Base-by-base conservation (phyloP, 2,113 vertebrate genomes). In the Rhea americana region DNA sequence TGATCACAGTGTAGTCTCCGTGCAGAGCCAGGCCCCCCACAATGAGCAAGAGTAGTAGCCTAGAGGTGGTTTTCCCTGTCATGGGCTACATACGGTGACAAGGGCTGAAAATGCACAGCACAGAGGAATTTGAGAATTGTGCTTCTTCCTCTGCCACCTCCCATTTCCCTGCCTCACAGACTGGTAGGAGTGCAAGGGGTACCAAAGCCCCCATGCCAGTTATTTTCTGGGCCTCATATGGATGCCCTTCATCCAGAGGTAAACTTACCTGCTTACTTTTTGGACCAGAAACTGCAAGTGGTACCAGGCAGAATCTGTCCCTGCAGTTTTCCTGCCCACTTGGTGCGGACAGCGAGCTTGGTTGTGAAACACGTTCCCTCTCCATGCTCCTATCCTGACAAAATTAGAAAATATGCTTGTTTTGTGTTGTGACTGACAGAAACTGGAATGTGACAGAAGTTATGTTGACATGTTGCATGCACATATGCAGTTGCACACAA, bases 41-140 rank as follows among this genome's bases (percentile, higher is more conserved):
- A 30, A 90, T 71, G 88, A 95, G 58, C 92, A 26, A 15, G 88
- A 95, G 93, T 91, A 91, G 93, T 91, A 95, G 95, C 94, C 88
- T 91, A 79, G 92, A 91, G 91, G 91, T 82, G 71, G 80, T 91
- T 95, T 91, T 91, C 71, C 47, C 67, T 94, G 92, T 93, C 3
- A 0, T 25, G 59, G 78, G 75, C 87, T 91, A 26, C 85, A 18
- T 15, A 67, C 39, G 15, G 88, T 94, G 88, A 82, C 81, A 84
- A 61, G 71, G 90, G 82, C 80, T 73, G 83, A 85, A 95, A 93
- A 93, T 39, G 88, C 80, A 85, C 68, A 58, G 77, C 26, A 4
- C n/a, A 55, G 85, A 76, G 75, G 58, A 65, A 89, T 94, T 91
- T 71, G 65, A 79, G 85, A 79, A 0, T 1, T 17, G 55, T 78